Conservation (phyloP, 2,888 invertebrate genomes). For the Seira ritae region DNA sequence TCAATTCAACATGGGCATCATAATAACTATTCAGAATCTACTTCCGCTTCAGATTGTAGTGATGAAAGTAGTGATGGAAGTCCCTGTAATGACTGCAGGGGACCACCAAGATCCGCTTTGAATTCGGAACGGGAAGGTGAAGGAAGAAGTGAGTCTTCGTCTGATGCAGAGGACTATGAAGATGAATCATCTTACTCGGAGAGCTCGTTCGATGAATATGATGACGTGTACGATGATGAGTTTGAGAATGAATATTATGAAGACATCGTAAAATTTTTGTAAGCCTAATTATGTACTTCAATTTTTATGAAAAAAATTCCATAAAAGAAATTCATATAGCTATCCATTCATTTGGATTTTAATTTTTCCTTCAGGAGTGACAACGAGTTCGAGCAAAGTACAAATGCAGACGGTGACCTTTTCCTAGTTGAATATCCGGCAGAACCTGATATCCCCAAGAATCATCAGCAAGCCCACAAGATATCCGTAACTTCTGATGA, state of each 20-base stretch:
- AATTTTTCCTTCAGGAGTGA: constrained; percentile 60
- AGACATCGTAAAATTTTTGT: constrained; percentile 48
- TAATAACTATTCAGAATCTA: neutral
- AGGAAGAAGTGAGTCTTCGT: constrained; percentile 7
- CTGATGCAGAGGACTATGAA: constrained; percentile 35
- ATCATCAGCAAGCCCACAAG: no score
- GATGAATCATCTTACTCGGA: constrained; percentile 54
- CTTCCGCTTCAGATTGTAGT: constrained; percentile 38
- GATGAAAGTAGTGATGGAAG: constrained; percentile 19
- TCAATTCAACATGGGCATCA: neutral
- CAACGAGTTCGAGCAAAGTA: constrained; percentile 61
- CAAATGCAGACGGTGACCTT: constrained; percentile 65
- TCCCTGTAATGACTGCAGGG: constrained; percentile 21
- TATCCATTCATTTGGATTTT: no score
- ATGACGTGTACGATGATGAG: constrained; percentile 43
- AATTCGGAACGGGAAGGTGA: neutral
- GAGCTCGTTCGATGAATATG: constrained; percentile 49
- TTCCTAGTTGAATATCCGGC: constrained; percentile 63
- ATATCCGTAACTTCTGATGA: no score
- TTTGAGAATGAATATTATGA: constrained; percentile 50
- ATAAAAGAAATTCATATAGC: no score
- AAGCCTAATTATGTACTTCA: neutral
- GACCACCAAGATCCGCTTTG: neutral
- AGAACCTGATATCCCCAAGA: constrained; percentile 13
- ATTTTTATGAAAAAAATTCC: no score